Evolutionary conservation across 2,888 invertebrate species (phyloP).

Genomic region (Acrobasis repandana): DNA sequence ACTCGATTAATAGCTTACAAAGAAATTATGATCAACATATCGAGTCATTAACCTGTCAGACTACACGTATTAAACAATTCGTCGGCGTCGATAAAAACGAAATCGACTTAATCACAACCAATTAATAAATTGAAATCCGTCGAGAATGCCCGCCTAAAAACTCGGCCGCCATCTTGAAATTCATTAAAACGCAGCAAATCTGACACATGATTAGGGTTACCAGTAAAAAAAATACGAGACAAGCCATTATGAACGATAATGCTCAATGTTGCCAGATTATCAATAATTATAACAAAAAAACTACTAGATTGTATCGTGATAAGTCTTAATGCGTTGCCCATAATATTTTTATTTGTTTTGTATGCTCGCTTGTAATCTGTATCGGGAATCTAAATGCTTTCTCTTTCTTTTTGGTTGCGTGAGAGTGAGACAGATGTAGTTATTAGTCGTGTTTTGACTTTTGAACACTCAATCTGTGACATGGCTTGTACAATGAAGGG

Average conservation of each 20-base stretch:
- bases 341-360: conserved; percentile 80
- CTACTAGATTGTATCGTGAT: conserved; percentile 66
- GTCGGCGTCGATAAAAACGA: conserved; percentile 37
- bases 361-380: conserved; percentile 56
- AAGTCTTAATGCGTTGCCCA: conserved; percentile 76
- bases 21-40: conserved; percentile 53
- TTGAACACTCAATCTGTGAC: conserved; percentile 68
- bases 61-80: conserved; percentile 28
- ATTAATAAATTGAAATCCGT: conserved; percentile 41
- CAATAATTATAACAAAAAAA: conserved; percentile 79
- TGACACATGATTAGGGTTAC: conserved; percentile 82
- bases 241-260: conserved; percentile 71
- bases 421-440: conserved; percentile 49
- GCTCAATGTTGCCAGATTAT: conserved; percentile 79
- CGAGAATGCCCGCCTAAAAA: conserved; percentile 40
- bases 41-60: conserved; percentile 49
- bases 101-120: conserved; percentile 48
- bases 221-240: conserved; percentile 68
- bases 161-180: conserved; percentile 64
- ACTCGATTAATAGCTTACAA: conserved; percentile 44
- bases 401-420: conserved; percentile 45
- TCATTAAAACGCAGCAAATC: conserved; percentile 74
- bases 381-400: conserved; percentile 63
- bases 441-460: conserved; percentile 56
- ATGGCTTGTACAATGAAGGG: conserved; percentile 44